These are phyloP conservation scores for Sylvia borin DNA, from an alignment of 2,797 vertebrate species.

Conservation along the genomic window DNA sequence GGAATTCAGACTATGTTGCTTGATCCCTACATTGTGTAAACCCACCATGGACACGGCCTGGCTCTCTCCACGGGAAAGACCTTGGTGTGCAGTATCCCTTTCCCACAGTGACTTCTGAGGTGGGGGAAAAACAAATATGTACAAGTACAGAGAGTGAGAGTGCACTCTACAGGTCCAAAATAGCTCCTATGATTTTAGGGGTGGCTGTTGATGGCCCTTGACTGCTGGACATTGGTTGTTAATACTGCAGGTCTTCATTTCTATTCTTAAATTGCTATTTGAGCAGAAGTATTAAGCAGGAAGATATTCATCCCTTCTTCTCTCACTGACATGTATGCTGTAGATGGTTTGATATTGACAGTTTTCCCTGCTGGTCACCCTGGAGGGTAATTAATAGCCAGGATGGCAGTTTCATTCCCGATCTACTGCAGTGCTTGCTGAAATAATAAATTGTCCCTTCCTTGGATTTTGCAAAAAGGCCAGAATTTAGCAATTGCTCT, in stretches of 20 bases:
- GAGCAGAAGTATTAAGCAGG: neutral
- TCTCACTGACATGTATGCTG: neutral
- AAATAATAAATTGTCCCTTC: neutral
- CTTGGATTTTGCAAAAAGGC: neutral
- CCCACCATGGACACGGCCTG: too few relatives aligned
- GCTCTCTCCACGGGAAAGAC: neutral
- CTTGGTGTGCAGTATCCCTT: neutral
- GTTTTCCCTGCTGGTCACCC: neutral
- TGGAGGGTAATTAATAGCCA: neutral
- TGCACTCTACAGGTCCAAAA: neutral
- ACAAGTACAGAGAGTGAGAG: neutral
- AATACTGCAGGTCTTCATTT: neutral
- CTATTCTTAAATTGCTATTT: neutral
- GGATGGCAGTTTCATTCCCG: neutral
- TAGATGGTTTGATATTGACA: neutral
- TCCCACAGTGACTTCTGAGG: neutral
- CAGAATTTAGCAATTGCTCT: neutral
- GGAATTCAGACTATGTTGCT: neutral
- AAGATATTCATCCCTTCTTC: neutral
- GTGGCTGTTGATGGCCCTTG: neutral
- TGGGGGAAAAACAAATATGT: rapidly evolving
- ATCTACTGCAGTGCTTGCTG: neutral
- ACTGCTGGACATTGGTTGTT: neutral
- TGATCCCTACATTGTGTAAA: neutral
- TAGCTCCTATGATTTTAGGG: neutral